Evolutionary conservation across 2,113 vertebrate genomes (phyloP).

Genomic region (Nettapus auritus): DNA sequence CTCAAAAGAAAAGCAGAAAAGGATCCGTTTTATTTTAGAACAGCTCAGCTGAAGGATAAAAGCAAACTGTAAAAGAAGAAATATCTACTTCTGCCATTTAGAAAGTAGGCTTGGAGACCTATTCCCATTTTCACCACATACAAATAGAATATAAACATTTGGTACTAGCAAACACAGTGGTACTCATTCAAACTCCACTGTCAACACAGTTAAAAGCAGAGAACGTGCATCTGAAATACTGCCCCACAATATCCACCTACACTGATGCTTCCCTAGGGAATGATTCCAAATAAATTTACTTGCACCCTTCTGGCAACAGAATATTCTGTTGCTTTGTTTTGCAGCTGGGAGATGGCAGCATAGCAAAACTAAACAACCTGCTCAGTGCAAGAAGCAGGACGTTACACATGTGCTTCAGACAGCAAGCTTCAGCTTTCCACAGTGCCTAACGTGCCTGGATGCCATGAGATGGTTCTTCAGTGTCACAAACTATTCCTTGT

Average conservation of each 20-base stretch:
- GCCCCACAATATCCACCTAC: not conserved
- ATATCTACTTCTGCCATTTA: not conserved
- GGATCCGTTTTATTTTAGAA: not conserved
- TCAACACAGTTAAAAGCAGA: not conserved
- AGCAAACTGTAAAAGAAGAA: not conserved
- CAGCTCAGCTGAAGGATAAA: not conserved
- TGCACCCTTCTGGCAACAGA: not conserved
- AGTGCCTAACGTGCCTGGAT: not conserved
- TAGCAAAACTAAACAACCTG: not conserved
- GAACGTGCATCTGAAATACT: not conserved
- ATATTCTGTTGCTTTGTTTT: not conserved
- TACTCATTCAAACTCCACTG: not conserved
- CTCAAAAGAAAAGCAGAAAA: not conserved
- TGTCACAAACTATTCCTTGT: not conserved
- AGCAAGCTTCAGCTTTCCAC: not conserved
- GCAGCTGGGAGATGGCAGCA: not conserved
- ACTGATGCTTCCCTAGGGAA: not conserved
- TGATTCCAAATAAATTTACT: not conserved
- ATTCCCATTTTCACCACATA: not conserved
- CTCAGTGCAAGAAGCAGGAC: not conserved
- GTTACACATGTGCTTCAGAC: not conserved
- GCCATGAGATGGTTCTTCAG: fast-evolving
- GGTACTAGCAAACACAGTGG: not conserved
- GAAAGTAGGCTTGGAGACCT: not conserved
- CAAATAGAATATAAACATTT: not conserved